Evolutionary conservation across 2,797 vertebrate species (phyloP).

Genomic region (Sitta carolinensis): DNA sequence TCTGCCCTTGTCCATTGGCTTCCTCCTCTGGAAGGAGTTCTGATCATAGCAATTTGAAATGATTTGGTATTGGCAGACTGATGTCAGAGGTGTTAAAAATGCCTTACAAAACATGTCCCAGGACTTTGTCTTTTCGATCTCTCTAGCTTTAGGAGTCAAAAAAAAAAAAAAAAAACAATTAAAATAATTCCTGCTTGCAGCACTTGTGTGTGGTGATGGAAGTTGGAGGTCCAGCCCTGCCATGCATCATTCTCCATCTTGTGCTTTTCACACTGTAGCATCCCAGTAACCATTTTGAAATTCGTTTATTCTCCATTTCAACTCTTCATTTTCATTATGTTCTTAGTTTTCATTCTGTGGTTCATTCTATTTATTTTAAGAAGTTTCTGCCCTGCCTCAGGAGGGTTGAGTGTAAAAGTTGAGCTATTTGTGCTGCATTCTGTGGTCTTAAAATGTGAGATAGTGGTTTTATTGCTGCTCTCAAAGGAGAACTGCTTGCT

Average conservation of each 20-base stretch:
- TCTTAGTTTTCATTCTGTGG: constrained; percentile 11
- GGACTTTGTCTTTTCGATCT: background rate
- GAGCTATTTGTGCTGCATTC: constrained; percentile 11
- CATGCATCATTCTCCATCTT: background rate
- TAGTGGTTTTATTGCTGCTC: constrained; percentile 11
- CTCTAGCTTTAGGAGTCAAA: background rate
- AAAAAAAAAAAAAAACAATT: background rate
- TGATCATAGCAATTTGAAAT: background rate
- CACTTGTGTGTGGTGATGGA: background rate
- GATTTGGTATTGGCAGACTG: background rate
- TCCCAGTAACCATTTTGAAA: background rate
- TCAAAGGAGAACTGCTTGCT: constrained; percentile 15
- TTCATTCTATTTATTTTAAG: constrained; percentile 11
- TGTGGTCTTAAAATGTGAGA: background rate
- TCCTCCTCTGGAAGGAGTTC: background rate
- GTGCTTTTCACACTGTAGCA: background rate
- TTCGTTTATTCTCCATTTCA: background rate
- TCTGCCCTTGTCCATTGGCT: background rate
- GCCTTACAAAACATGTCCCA: background rate
- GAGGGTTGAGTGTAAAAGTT: background rate
- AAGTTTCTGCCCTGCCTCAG: background rate
- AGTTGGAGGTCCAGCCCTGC: background rate
- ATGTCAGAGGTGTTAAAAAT: background rate
- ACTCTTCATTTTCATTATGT: background rate
- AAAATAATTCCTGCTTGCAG: background rate